phyloP scores from a whole-genome alignment of 2,113 vertebrate genomes.

The Actinemys pallida region DNA sequence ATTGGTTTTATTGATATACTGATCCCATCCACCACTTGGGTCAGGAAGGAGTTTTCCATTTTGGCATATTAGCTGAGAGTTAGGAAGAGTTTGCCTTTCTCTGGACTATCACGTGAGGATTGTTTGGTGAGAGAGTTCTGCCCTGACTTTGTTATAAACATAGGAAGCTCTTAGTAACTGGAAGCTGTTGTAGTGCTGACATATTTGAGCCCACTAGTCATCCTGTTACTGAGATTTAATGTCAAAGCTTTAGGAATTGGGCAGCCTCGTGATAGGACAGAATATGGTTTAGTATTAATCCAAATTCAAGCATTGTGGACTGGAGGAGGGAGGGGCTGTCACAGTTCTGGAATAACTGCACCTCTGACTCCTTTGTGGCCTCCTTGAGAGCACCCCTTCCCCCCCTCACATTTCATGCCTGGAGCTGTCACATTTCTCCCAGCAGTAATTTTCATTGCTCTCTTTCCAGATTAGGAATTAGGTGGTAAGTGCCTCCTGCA shows the following conservation, averaged over 20 bases:
- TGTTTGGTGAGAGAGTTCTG: conserved; percentile 38
- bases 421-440: not conserved
- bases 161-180: not conserved
- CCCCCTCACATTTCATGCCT: not conserved
- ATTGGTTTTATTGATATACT: not conserved
- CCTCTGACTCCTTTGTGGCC: not conserved
- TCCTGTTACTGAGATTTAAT: conserved; percentile 14
- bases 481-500: not conserved
- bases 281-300: not conserved
- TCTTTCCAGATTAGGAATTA: not conserved
- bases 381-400: not conserved
- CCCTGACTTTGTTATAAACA: not conserved
- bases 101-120: conserved; percentile 38
- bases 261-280: not conserved
- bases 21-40: conserved; percentile 20
- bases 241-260: not conserved
- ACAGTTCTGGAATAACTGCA: not conserved
- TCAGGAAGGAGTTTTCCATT: conserved; percentile 31
- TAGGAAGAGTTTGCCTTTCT: conserved; percentile 57
- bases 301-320: not conserved
- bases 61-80: conserved; percentile 38
- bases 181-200: conserved; percentile 12
- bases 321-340: not conserved
- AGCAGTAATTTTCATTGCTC: not conserved
- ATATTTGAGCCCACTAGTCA: not conserved